phyloP scores from a whole-genome alignment of 2,113 vertebrate species.

The Nothoprocta perdicaria region DNA sequence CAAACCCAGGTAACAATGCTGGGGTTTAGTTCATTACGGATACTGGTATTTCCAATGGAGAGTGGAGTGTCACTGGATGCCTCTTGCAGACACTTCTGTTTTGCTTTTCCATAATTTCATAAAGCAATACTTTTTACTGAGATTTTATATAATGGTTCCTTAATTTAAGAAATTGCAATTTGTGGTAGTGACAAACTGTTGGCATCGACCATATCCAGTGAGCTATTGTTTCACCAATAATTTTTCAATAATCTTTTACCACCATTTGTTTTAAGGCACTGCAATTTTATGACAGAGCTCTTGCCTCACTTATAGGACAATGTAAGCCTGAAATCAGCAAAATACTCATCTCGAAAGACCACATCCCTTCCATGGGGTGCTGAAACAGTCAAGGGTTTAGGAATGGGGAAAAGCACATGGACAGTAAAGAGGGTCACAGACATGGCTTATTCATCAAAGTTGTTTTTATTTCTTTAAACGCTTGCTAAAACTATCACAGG shows the following conservation, averaged over 20 bases:
- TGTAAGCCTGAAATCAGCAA: background rate
- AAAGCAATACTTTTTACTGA: background rate
- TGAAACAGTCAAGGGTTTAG: background rate
- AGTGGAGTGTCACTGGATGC: background rate
- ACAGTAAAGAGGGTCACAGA: background rate
- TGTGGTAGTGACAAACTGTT: background rate
- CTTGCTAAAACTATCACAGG: conserved; percentile 3
- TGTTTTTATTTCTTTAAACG: background rate
- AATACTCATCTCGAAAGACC: background rate
- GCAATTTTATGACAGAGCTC: background rate
- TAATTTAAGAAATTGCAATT: background rate
- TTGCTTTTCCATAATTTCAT: background rate
- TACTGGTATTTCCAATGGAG: background rate
- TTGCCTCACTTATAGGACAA: background rate
- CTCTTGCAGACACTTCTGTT: background rate
- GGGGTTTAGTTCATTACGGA: background rate
- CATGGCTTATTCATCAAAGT: background rate
- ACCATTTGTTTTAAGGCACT: background rate
- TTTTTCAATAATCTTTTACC: background rate
- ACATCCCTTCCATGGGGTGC: background rate
- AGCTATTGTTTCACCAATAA: background rate
- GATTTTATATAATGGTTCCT: background rate
- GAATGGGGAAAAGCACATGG: background rate
- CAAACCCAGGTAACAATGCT: background rate
- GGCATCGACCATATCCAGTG: background rate